These are phyloP conservation scores for Austrolebias charrua DNA, from an alignment of 2,797 vertebrate genomes.

Conservation along the genomic window DNA sequence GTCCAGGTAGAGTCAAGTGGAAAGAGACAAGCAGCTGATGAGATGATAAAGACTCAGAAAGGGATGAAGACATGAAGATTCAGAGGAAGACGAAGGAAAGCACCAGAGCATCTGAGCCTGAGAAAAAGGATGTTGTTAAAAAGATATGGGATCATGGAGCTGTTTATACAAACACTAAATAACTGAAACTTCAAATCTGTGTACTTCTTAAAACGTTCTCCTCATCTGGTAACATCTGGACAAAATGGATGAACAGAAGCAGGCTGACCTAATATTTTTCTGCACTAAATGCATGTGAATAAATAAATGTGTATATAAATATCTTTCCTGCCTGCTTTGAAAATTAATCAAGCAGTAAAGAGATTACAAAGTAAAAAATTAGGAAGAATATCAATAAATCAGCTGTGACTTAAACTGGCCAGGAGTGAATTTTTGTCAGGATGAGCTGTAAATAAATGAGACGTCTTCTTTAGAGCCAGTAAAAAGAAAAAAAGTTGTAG, in stretches of 20 bases:
- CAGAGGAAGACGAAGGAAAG: conserved; percentile 27
- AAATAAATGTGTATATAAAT: conserved; percentile 14
- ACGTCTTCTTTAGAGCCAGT: conserved; percentile 47
- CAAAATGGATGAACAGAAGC: conserved; percentile 21
- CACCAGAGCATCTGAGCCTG: conserved; percentile 3
- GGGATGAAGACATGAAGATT: conserved; percentile 18
- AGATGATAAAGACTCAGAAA: conserved; percentile 37
- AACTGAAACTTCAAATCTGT: background rate
- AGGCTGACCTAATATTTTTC: conserved; percentile 14
- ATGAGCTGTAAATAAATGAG: conserved; percentile 58
- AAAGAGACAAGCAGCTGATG: conserved; percentile 36
- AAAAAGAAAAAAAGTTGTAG: conserved; percentile 37
- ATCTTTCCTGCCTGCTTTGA: conserved; percentile 13
- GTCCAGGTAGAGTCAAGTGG: conserved; percentile 48
- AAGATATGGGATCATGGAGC: conserved; percentile 1
- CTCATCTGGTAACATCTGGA: conserved; percentile 14
- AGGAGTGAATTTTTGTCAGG: conserved; percentile 30
- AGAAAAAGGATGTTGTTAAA: conserved; percentile 11
- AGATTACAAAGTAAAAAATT: conserved; percentile 9
- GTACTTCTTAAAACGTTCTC: background rate
- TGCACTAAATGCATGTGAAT: conserved; percentile 13
- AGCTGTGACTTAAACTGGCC: conserved; percentile 43
- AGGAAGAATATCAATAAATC: conserved; percentile 36
- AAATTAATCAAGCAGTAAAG: conserved; percentile 44
- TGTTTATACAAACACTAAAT: conserved; percentile 1